Conservation (phyloP, 2,113 vertebrate species). For the Mus musculus region DNA sequence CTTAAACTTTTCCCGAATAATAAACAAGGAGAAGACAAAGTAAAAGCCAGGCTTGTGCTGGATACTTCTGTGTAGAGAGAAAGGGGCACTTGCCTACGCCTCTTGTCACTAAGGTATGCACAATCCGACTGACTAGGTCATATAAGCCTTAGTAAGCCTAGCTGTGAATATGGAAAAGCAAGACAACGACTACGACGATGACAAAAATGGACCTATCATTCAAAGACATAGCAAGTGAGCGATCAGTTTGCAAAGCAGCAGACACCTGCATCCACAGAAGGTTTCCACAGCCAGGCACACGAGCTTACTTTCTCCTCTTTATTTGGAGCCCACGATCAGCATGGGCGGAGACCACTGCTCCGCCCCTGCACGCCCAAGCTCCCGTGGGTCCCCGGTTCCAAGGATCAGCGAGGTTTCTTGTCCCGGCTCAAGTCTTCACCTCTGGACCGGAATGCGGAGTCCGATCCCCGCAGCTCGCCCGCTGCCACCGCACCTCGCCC, state of each 20-base stretch:
- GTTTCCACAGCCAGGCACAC: too few relatives aligned
- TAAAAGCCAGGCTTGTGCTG: neutral
- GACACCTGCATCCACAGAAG: too few relatives aligned
- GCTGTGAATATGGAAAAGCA: neutral
- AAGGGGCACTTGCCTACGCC: neutral
- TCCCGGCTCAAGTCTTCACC: fast-evolving
- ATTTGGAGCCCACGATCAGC: neutral
- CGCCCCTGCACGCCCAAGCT: neutral
- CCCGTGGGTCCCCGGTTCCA: fast-evolving
- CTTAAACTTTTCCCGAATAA: neutral
- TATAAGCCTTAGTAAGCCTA: neutral
- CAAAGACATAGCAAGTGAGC: neutral
- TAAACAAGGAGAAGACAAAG: neutral
- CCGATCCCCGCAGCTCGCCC: fast-evolving
- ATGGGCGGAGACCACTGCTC: neutral
- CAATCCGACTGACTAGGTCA: neutral
- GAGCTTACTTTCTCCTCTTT: too few relatives aligned
- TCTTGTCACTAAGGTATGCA: neutral
- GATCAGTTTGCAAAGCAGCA: neutral
- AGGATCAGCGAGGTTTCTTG: fast-evolving
- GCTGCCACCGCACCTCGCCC: fast-evolving
- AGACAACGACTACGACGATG: neutral
- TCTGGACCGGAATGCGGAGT: fast-evolving
- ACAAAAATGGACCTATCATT: too few relatives aligned
- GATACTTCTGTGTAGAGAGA: neutral